These are phyloP conservation scores for human (Homo sapiens) DNA, from an alignment of 2,113 vertebrate genomes.

Conservation along the genomic window GRCh38 chr16:12347001-12347500, in stretches of 20 bases:
- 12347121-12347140: not conserved
- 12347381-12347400: not conserved
- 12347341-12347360: not conserved
- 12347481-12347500: not conserved
- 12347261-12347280: rapidly evolving
- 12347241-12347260: not conserved
- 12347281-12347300: not conserved
- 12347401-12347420: not conserved
- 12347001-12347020: not conserved
- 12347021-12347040: not conserved
- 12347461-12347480: too few relatives aligned
- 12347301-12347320: not conserved
- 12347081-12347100: rapidly evolving
- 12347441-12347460: rapidly evolving
- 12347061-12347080: not conserved
- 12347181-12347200: not conserved
- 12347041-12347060: not conserved
- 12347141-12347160: not conserved
- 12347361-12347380: not conserved
- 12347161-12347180: not conserved
- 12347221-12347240: not conserved
- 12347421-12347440: not conserved
- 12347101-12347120: not conserved
- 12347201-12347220: rapidly evolving
- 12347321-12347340: not conserved